phyloP scores from a whole-genome alignment of 2,797 vertebrate genomes.

The Nothura maculosa region DNA sequence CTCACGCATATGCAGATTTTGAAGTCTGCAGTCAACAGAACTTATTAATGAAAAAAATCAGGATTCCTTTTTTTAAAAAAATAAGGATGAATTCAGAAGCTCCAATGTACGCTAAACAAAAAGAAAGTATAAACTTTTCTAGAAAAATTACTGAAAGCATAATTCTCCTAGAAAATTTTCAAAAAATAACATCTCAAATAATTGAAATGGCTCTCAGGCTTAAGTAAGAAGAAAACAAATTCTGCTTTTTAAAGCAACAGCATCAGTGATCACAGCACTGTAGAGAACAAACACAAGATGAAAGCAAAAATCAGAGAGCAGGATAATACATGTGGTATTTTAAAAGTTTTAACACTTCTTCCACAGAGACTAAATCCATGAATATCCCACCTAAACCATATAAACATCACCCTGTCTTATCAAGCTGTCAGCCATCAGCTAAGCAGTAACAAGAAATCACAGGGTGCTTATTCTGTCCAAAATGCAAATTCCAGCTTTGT shows the following conservation, averaged over 20 bases:
- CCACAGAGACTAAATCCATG: not conserved
- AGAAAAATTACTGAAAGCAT: not conserved
- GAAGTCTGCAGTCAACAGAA: not conserved
- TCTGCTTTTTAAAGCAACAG: not conserved
- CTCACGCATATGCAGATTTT: not conserved
- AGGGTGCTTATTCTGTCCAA: not conserved
- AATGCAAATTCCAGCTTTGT: not conserved
- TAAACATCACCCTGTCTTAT: not conserved
- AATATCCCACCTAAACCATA: not conserved
- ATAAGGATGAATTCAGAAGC: not conserved
- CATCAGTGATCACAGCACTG: not conserved
- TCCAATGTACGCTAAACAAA: not conserved
- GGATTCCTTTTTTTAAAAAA: not conserved
- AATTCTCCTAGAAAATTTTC: not conserved
- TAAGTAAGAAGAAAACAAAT: not conserved
- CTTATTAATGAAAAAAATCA: not conserved
- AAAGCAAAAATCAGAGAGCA: not conserved
- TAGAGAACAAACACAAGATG: not conserved
- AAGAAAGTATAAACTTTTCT: not conserved
- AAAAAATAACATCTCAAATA: not conserved
- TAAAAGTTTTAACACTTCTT: not conserved
- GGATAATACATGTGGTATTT: not conserved
- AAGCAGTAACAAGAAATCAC: not conserved
- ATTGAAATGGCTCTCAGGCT: not conserved
- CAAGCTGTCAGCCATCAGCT: not conserved